These are phyloP conservation scores for Crotalus viridis DNA, from an alignment of 2,113 vertebrate species.

Conservation along the genomic window DNA sequence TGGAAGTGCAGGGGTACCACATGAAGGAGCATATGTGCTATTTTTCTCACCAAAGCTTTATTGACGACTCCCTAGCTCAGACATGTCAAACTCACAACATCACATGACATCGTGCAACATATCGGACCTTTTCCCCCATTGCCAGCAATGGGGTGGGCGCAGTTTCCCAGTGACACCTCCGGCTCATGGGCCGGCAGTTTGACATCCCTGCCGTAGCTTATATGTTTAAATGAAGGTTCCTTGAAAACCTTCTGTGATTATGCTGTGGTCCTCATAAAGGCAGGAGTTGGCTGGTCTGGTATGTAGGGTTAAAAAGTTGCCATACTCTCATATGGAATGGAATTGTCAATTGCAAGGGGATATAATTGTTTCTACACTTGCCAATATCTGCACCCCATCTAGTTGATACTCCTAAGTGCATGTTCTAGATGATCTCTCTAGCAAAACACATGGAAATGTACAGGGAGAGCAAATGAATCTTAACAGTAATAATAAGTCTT, in stretches of 20 bases:
- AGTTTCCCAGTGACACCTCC: too few relatives aligned
- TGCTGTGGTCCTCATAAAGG: background rate
- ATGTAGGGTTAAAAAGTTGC: background rate
- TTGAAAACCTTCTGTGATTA: background rate
- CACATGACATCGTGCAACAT: too few relatives aligned
- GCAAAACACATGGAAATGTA: constrained; percentile 24
- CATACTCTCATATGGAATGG: background rate
- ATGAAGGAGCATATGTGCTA: background rate
- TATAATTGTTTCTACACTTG: background rate
- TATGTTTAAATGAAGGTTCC: background rate
- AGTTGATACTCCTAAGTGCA: background rate
- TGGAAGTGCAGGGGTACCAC: background rate
- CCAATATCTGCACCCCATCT: background rate
- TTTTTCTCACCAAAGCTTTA: background rate
- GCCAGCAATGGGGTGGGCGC: too few relatives aligned
- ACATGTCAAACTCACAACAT: too few relatives aligned
- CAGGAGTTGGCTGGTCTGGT: background rate
- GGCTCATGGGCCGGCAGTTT: too few relatives aligned
- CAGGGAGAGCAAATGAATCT: constrained; percentile 48
- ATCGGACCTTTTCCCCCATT: too few relatives aligned
- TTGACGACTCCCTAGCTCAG: background rate
- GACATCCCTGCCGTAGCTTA: background rate
- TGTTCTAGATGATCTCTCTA: constrained; percentile 24
- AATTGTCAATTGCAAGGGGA: background rate
- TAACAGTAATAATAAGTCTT: constrained; percentile 29